A percentile compares a stretch with the other conserved stretches of the same genome.
Conservation (phyloP, 2,797 vertebrate genomes). For the Karalla daura region DNA sequence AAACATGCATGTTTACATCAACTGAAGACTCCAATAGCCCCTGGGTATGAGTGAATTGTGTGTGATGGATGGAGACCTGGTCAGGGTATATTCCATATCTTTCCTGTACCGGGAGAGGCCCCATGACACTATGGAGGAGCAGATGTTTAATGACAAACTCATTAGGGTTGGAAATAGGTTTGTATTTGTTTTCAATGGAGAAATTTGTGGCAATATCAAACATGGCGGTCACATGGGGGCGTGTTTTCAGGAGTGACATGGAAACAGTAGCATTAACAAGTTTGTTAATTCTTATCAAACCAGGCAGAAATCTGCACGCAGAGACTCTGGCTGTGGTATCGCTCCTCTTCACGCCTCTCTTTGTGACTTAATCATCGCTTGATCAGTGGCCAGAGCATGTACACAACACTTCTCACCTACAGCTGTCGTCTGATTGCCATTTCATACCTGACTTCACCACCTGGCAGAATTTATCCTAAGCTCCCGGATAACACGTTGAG, state of each 20-base stretch:
- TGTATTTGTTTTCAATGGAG: too few relatives aligned
- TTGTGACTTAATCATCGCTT: conserved; percentile 12
- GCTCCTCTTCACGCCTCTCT: conserved; percentile 16
- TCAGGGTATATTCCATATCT: too few relatives aligned
- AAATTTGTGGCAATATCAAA: too few relatives aligned
- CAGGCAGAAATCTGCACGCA: background rate
- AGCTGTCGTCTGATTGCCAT: conserved; percentile 16
- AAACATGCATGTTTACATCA: too few relatives aligned
- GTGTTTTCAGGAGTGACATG: background rate
- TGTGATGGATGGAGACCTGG: too few relatives aligned
- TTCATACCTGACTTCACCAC: conserved; percentile 38
- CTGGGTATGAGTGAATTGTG: too few relatives aligned
- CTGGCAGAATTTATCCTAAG: conserved; percentile 28
- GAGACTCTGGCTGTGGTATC: conserved; percentile 2
- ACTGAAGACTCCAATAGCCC: too few relatives aligned
- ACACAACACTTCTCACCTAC: conserved; percentile 24
- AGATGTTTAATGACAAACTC: too few relatives aligned
- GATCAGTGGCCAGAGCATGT: conserved; percentile 29
- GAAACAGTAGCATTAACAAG: background rate
- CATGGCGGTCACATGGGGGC: too few relatives aligned
- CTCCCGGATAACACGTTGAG: conserved; percentile 33
- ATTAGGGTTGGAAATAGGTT: too few relatives aligned
- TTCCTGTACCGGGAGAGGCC: too few relatives aligned
- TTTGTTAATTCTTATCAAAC: background rate
- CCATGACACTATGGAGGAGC: too few relatives aligned